Conservation (phyloP, 2,888 invertebrate species). For the Bugulina stolonifera region DNA sequence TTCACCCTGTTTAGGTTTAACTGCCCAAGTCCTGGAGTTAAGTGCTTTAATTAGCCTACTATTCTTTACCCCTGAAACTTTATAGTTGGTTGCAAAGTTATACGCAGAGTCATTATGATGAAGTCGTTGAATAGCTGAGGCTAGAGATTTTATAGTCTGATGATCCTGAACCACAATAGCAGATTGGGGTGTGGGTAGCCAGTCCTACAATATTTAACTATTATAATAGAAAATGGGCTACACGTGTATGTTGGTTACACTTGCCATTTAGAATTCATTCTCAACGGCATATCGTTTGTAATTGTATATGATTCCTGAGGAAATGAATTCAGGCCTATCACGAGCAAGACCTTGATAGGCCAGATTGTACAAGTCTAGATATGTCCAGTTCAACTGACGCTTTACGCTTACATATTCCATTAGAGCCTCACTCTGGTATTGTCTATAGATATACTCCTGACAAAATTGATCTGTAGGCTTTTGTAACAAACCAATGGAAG, state of each 20-base stretch:
- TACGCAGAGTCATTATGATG: neutral
- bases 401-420: neutral
- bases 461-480: neutral
- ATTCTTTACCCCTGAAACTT: conserved; percentile 2
- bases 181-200: conserved; percentile 1
- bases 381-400: neutral
- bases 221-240: too few species aligned
- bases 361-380: neutral
- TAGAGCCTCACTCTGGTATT: neutral
- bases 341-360: neutral
- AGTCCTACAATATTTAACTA: neutral
- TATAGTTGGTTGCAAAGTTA: neutral
- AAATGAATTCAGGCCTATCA: neutral
- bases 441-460: neutral
- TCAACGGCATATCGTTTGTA: neutral
- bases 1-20: neutral
- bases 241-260: too few species aligned
- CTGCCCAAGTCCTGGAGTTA: neutral
- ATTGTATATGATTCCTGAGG: neutral
- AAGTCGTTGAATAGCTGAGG: neutral
- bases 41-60: neutral
- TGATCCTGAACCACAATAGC: neutral
- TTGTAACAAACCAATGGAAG: neutral
- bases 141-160: neutral
- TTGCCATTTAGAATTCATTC: neutral